phyloP scores from a whole-genome alignment of 2,797 vertebrate genomes.

The Ciconia nigra region DNA sequence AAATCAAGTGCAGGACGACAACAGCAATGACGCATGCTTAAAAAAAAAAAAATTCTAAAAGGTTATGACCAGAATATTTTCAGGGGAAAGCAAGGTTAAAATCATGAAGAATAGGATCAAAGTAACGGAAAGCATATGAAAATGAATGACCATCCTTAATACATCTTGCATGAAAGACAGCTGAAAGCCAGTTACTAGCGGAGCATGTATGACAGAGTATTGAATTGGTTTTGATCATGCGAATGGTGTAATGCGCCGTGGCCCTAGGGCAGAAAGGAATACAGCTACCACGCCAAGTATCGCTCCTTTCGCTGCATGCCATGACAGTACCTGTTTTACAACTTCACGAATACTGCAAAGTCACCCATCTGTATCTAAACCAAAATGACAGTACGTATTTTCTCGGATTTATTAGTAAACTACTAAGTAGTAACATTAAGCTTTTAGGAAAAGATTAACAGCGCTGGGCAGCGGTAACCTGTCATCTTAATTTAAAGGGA shows the following conservation, averaged over 20 bases:
- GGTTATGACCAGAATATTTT: background rate
- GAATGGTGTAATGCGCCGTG: background rate
- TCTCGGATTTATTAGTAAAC: conserved; percentile 79
- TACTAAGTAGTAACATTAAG: conserved; percentile 77
- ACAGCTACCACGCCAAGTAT: background rate
- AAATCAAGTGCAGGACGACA: background rate
- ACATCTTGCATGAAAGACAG: background rate
- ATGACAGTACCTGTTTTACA: background rate
- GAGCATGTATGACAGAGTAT: background rate
- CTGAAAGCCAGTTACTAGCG: background rate
- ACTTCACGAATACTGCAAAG: conserved; percentile 3
- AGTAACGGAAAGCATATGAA: background rate
- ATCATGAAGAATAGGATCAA: background rate
- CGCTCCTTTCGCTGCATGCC: background rate
- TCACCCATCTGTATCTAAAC: conserved; percentile 66
- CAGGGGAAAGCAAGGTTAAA: background rate
- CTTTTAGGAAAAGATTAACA: conserved; percentile 80
- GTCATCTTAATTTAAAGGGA: conserved; percentile 77
- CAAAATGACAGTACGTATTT: conserved; percentile 69
- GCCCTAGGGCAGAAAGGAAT: conserved; percentile 11
- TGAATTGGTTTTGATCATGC: background rate
- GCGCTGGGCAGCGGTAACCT: conserved; percentile 49
- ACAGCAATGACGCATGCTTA: background rate
- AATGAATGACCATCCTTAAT: background rate
- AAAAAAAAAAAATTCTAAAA: background rate